Base-by-base conservation (phyloP, 1,140 invertebrate species). In the Branchinecta lindahli region DNA sequence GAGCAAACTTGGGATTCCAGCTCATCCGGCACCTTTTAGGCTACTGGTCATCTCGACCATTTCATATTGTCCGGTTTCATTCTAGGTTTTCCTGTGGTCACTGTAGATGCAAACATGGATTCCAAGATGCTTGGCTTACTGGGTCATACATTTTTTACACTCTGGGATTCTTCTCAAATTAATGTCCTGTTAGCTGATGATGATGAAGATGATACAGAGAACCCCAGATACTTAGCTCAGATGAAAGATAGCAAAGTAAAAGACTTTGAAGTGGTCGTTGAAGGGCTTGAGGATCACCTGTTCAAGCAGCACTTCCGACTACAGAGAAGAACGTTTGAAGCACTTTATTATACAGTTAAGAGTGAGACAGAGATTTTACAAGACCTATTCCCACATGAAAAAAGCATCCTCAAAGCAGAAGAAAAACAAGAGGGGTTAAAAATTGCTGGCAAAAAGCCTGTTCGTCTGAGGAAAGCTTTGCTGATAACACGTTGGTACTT, bases 281-380 rank as follows among this genome's bases (percentile, higher is more conserved):
- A 61, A 61, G 52, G 52, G 52, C 18, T 61, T 61, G 52, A 61
- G 18, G 52, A 61, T 20, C 52, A 61, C 18, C 12, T 61, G 18
- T 61, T 61, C 52, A 12, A 61, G 52, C 52, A 61, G 52, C 52
- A 61, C 52, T 61, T 61, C 18, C 52, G 52, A 20, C 52, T 61
- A 61, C 12, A 61, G 52, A 61, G 52, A 61, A 61, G 12, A 61
- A 61, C 52, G 12, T 61, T 61, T 61, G 52, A 61, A 20, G 12
- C 52, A 20, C 52, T 61, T 61, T 61, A 61, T 61, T 6, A 20
- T 61, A 61, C 6, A 15, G 18, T 61, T 61, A 61, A 15, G 52
- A 61, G 18, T 12, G 52, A 61, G 52, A 61, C 52, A 15, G 52
- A 61, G 12, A 61, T 61, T 61, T 12, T 61, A 20, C 12, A 61